Evolutionary conservation across 2,113 vertebrate genomes (phyloP), one percentile per base, ranked within the genome.

Genomic region (Arothron firmamentum): DNA sequence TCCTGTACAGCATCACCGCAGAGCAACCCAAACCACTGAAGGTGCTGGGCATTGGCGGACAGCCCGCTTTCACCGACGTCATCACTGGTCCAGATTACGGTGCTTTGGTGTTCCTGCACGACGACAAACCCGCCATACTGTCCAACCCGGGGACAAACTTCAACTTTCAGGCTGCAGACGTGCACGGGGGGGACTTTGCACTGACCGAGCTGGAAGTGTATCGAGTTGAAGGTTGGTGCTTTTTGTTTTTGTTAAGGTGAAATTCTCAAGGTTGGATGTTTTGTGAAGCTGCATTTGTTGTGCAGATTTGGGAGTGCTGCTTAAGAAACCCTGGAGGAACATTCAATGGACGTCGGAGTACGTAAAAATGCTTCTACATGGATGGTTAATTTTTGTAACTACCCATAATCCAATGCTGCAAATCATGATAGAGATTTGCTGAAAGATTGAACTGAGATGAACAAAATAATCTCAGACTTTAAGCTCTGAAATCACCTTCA

Each of bases 271-370:
- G 8, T 49, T 19, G 6, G 47, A 59, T n/a, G 38, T 38, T 6
- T 25, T 51, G 16, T 6, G n/a, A 51, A 48, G 17, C 13, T 2
- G 7, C 4, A 16, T 19, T 2, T 38, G 16, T 58, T 47, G 4
- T 52, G 10, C 58, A 90, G 86, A 13, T 1, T 38, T 66, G 48
- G 85, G 48, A 59, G 5, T 42, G 25, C 31, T 80, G 23, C 23
- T 89, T 72, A 55, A 56, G 16, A 87, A 83, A 56, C 85, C 87
- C 1, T 90, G 88, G 86, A 84, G 86, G 67, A 86, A 62, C 16
- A 8, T 78, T 6, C 14, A 64, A 1, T 90, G 88, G 87, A 72
- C 65, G 19, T 5, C 48, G 50, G 81, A 85, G 88, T 89, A 79
- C 25, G 86, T 74, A 51, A 6, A 62, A 19, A 17, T n/a, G 10